Conservation (phyloP, 2,888 invertebrate species). For the Iphiclides podalirius region DNA sequence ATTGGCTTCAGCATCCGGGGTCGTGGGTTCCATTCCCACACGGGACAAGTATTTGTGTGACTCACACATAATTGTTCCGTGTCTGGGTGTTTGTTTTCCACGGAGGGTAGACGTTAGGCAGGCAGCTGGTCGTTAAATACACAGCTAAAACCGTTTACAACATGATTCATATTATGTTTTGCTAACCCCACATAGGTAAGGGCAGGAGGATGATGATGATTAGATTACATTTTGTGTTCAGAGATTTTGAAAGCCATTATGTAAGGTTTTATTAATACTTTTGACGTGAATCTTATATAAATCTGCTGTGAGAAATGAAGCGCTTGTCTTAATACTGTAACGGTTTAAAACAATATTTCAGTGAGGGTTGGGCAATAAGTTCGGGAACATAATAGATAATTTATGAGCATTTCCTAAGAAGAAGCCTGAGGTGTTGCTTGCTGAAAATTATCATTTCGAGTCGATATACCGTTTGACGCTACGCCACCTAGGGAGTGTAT, state of each 20-base stretch:
- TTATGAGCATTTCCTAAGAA: slow-evolving; percentile 2
- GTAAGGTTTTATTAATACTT: neutral
- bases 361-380: neutral
- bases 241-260: neutral
- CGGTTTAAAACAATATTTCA: neutral
- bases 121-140: too few relatives aligned
- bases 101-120: too few relatives aligned
- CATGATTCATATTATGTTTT: neutral
- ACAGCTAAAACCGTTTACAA: too few relatives aligned
- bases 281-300: neutral
- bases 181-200: neutral
- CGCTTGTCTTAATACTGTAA: neutral
- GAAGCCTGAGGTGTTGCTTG: neutral
- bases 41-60: too few relatives aligned
- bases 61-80: too few relatives aligned
- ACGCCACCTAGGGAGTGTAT: slow-evolving; percentile 18
- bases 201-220: too few relatives aligned
- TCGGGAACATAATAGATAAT: neutral
- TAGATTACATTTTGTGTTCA: too few relatives aligned
- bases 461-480: slow-evolving; percentile 14
- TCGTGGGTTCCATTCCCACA: too few relatives aligned
- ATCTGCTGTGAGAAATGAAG: neutral
- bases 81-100: too few relatives aligned
- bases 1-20: too few relatives aligned
- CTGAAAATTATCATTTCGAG: slow-evolving; percentile 15